Conservation (phyloP, 2,888 invertebrate genomes). For the Anaspis maculata region DNA sequence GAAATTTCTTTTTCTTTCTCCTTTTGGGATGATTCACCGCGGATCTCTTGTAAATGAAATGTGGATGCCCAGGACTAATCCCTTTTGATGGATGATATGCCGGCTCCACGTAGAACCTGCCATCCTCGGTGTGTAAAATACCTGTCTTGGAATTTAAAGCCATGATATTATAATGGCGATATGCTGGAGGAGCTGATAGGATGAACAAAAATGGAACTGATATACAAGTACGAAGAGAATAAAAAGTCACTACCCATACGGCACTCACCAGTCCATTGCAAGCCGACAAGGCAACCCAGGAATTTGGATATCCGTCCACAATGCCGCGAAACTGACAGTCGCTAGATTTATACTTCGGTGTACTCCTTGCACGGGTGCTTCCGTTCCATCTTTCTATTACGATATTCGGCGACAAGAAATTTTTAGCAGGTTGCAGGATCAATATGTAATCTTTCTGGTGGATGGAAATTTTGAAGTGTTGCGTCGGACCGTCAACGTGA, state of each 20-base stretch:
- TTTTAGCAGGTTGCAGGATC: slow-evolving; percentile 48
- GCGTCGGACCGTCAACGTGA: slow-evolving; percentile 45
- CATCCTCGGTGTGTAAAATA: slow-evolving; percentile 55
- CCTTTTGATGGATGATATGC: slow-evolving; percentile 45
- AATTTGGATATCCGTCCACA: slow-evolving; percentile 59
- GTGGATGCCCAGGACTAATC: slow-evolving; percentile 49
- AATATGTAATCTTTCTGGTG: slow-evolving; percentile 37
- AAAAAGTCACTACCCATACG: neutral
- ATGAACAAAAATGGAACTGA: slow-evolving; percentile 10
- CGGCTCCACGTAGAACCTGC: slow-evolving; percentile 67
- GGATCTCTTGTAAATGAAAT: slow-evolving; percentile 60
- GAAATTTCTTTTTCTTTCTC: slow-evolving; percentile 44
- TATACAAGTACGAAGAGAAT: slow-evolving; percentile 4
- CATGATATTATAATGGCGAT: too few species aligned
- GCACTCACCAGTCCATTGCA: slow-evolving; percentile 50
- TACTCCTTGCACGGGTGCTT: slow-evolving; percentile 47
- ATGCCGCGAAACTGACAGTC: slow-evolving; percentile 74
- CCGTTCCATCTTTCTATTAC: slow-evolving; percentile 61
- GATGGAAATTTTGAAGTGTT: slow-evolving; percentile 45
- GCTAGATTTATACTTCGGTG: slow-evolving; percentile 46
- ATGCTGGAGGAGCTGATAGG: too few species aligned
- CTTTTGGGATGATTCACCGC: slow-evolving; percentile 46
- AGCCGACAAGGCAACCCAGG: slow-evolving; percentile 69
- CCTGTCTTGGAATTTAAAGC: too few species aligned
- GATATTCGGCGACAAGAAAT: slow-evolving; percentile 61